Conservation (phyloP, 1,140 invertebrate genomes). For the Fopius arisanus region DNA sequence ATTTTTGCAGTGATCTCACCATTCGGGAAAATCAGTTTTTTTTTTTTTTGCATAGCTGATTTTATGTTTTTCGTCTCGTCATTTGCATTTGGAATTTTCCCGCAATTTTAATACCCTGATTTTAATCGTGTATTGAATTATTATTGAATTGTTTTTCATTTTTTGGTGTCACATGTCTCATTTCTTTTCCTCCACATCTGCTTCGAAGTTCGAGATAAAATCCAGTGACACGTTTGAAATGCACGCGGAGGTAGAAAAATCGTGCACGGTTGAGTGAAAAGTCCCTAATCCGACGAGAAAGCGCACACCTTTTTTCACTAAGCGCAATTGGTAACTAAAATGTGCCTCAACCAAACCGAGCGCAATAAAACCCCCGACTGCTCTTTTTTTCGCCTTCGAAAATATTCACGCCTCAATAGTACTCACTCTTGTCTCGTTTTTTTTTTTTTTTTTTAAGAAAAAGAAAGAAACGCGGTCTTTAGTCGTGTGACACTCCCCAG, state of each 20-base stretch:
- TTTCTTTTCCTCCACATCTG: background rate
- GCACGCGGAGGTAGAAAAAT: background rate
- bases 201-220: background rate
- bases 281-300: conserved; percentile 16
- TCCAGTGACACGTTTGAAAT: background rate
- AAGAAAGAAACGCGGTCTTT: background rate
- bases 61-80: too few species aligned
- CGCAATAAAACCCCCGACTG: conserved; percentile 2
- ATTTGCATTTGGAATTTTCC: too few species aligned
- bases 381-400: conserved; percentile 19
- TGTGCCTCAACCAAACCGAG: conserved; percentile 1
- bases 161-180: background rate
- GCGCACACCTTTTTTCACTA: conserved; percentile 8
- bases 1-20: too few species aligned
- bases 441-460: too few species aligned
- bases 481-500: background rate
- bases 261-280: conserved; percentile 20
- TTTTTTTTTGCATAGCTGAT: too few species aligned
- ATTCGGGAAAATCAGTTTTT: background rate
- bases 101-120: too few species aligned
- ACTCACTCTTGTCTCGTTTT: conserved; percentile 10
- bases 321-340: background rate
- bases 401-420: background rate
- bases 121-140: too few species aligned
- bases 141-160: background rate